Percentiles rank a stretch among this genome's conserved stretches.
Conservation (phyloP, 2,113 vertebrate genomes). For the Sinocyclocheilus rhinocerous region DNA sequence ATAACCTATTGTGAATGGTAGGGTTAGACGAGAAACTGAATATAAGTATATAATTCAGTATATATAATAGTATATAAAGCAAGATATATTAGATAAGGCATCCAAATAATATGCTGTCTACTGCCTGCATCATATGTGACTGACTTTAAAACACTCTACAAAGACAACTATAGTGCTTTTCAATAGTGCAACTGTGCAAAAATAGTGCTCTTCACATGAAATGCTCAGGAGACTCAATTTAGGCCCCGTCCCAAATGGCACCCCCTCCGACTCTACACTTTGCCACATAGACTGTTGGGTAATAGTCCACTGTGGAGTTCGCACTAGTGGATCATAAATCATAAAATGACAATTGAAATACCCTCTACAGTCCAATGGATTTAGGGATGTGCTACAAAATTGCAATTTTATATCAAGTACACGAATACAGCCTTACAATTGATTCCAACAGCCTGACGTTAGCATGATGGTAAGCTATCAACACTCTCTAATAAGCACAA, state of each 20-base stretch:
- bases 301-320: neutral
- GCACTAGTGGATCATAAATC: neutral
- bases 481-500: neutral
- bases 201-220: neutral
- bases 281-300: neutral
- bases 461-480: no score
- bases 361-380: neutral
- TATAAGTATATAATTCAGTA: no score
- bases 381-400: neutral
- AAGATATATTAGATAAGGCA: neutral
- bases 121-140: neutral
- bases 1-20: neutral
- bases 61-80: no score
- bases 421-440: neutral
- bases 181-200: neutral
- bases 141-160: neutral
- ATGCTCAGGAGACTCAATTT: neutral
- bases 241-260: neutral
- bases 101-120: neutral
- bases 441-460: neutral
- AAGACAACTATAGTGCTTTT: neutral
- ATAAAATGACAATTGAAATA: constrained; percentile 2
- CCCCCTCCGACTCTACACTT: neutral
- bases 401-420: neutral
- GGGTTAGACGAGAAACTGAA: neutral